Conservation (phyloP, 1,140 invertebrate species). For the Rhynchophorus ferrugineus region DNA sequence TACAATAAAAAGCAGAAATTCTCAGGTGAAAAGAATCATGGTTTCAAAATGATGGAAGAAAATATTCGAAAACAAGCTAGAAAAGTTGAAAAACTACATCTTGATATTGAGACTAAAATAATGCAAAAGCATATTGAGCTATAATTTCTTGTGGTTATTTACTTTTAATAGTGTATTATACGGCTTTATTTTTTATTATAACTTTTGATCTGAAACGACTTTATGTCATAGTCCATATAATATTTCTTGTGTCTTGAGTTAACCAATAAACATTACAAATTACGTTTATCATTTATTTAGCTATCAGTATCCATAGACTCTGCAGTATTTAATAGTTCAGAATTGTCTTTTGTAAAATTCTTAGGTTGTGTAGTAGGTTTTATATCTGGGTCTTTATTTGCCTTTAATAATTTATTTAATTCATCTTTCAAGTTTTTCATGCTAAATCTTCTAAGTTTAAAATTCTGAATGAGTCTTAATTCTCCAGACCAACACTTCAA, state of each 20-base stretch:
- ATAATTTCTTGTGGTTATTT: constrained; percentile 44
- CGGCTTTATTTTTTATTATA: too few relatives aligned
- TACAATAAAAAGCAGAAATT: constrained; percentile 53
- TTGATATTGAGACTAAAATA: constrained; percentile 71
- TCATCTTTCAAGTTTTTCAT: constrained; percentile 14
- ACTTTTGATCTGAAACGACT: too few relatives aligned
- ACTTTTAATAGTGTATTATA: too few relatives aligned
- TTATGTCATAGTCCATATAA: too few relatives aligned
- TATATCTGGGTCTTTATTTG: too few relatives aligned
- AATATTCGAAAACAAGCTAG: constrained; percentile 72
- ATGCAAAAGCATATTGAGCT: constrained; percentile 66
- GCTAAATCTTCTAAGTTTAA: constrained; percentile 52
- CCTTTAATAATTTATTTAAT: background rate
- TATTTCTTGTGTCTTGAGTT: too few relatives aligned
- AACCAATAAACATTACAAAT: too few relatives aligned
- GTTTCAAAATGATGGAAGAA: constrained; percentile 56
- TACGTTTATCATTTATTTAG: too few relatives aligned
- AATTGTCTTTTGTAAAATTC: too few relatives aligned
- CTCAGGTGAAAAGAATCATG: constrained; percentile 53
- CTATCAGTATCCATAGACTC: too few relatives aligned
- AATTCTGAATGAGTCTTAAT: constrained; percentile 54
- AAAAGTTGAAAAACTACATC: constrained; percentile 81
- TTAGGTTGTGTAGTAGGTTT: too few relatives aligned
- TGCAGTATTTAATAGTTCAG: too few relatives aligned
- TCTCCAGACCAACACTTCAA: constrained; percentile 62